phyloP scores from a whole-genome alignment of 2,113 vertebrate genomes.

The Rattus norvegicus region GRCr8 NC_086023.1:95382001-95382500 shows the following conservation, averaged over 20 bases:
- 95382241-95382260: background rate
- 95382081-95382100: background rate
- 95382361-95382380: background rate
- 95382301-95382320: background rate
- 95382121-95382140: slow-evolving; percentile 35
- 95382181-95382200: background rate
- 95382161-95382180: slow-evolving; percentile 9
- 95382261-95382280: slow-evolving; percentile 30
- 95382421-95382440: background rate
- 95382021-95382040: background rate
- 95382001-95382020: background rate
- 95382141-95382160: slow-evolving; percentile 57
- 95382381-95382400: slow-evolving; percentile 9
- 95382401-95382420: background rate
- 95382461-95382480: background rate
- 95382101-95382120: slow-evolving; percentile 34
- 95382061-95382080: background rate
- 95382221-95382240: slow-evolving; percentile 8
- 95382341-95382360: background rate
- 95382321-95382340: background rate
- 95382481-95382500: background rate
- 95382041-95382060: background rate
- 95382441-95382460: slow-evolving; percentile 35
- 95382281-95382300: background rate
- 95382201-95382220: background rate